phyloP scores from a whole-genome alignment of 2,797 vertebrate genomes.

The Carapus acus region DNA sequence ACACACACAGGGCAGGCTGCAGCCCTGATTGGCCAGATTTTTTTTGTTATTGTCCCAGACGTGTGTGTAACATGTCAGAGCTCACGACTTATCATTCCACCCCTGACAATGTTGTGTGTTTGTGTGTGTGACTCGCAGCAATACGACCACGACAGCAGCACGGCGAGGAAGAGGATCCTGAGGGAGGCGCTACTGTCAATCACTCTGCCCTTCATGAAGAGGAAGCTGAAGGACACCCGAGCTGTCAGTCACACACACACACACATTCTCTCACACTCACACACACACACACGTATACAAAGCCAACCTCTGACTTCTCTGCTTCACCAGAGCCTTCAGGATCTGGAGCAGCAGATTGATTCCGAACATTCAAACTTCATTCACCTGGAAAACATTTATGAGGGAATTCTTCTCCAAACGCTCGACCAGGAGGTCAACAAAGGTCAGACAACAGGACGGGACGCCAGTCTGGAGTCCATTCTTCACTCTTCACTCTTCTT shows the following conservation, averaged over 20 bases:
- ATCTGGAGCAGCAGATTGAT: constrained; percentile 78
- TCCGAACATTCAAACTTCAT: constrained; percentile 80
- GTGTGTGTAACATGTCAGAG: too few relatives aligned
- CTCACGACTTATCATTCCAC: too few relatives aligned
- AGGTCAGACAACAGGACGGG: constrained; percentile 73
- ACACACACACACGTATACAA: not conserved
- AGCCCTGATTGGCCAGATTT: not conserved
- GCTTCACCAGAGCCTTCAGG: constrained; percentile 77
- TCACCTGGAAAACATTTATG: constrained; percentile 86
- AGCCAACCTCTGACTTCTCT: constrained; percentile 19
- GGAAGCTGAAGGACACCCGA: constrained; percentile 76
- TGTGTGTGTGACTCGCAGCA: constrained; percentile 75
- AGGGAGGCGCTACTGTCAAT: constrained; percentile 81
- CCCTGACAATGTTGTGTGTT: too few relatives aligned
- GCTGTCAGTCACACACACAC: constrained; percentile 67
- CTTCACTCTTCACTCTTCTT: not conserved
- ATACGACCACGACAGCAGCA: constrained; percentile 93
- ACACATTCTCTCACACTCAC: not conserved
- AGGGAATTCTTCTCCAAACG: constrained; percentile 79
- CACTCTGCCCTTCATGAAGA: constrained; percentile 85
- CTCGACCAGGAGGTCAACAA: constrained; percentile 79
- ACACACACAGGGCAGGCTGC: not conserved
- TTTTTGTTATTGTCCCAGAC: not conserved
- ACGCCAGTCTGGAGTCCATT: not conserved
- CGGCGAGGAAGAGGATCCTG: constrained; percentile 86